Percentiles rank a stretch among this genome's conserved stretches.
Evolutionary conservation across 2,113 vertebrate species (phyloP).

Genomic region (Rattus rattus): DNA sequence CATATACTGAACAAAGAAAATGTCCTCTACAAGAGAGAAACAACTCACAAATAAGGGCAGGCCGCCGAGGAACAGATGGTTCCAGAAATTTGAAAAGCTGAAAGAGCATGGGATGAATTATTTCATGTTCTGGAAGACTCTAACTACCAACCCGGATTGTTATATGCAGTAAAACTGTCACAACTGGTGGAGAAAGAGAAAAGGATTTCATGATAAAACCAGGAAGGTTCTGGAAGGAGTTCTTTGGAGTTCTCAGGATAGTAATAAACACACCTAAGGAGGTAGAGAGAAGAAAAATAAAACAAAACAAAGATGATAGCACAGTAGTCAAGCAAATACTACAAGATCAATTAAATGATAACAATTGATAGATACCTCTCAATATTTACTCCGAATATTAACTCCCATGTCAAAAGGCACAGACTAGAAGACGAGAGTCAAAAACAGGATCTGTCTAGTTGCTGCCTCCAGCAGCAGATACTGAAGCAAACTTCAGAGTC

Average conservation of each 20-base stretch:
- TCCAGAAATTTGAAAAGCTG: not conserved
- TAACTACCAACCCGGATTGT: not conserved
- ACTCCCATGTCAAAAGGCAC: not conserved
- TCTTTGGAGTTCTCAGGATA: not conserved
- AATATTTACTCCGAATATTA: not conserved
- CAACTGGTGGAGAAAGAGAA: not conserved
- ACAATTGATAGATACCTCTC: not conserved
- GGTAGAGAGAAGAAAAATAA: not conserved
- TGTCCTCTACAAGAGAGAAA: not conserved
- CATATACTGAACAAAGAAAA: not conserved
- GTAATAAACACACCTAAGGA: not conserved
- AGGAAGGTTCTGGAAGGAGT: not conserved
- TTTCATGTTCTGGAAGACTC: not conserved
- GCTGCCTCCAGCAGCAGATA: not conserved
- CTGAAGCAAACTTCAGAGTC: not conserved
- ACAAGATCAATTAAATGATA: not conserved
- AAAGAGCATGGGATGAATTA: not conserved
- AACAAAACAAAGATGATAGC: not conserved
- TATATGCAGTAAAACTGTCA: not conserved
- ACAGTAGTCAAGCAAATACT: not conserved
- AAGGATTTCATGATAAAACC: not conserved
- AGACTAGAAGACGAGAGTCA: not conserved
- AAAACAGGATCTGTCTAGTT: not conserved
- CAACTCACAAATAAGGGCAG: not conserved
- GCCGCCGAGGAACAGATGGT: not conserved